Percentiles rank a stretch among this genome's conserved stretches.
These are phyloP conservation scores for Atractosteus spatula DNA, from an alignment of 2,113 vertebrate genomes.

Conservation along the genomic window DNA sequence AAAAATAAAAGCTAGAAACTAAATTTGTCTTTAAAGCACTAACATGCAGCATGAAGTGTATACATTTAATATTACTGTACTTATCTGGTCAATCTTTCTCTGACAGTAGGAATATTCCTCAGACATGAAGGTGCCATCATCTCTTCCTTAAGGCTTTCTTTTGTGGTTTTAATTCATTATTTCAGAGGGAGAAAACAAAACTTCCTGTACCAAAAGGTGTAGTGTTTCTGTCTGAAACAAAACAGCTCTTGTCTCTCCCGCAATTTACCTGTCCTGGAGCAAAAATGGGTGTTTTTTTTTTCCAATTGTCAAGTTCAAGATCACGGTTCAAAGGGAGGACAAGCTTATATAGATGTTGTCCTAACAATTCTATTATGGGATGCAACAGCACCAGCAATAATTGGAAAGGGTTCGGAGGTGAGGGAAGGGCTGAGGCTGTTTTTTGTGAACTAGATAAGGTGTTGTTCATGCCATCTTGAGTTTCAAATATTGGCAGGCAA, in stretches of 20 bases:
- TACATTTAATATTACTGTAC: neutral
- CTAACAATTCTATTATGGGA: conserved; percentile 35
- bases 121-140: conserved; percentile 46
- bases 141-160: conserved; percentile 27
- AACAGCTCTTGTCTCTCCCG: conserved; percentile 40
- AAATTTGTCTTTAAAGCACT: conserved; percentile 17
- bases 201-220: conserved; percentile 54
- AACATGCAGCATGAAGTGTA: conserved; percentile 33
- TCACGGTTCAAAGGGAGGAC: conserved; percentile 66
- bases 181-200: conserved; percentile 24
- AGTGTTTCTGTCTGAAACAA: conserved; percentile 52
- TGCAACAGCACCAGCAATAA: conserved; percentile 12
- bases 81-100: conserved; percentile 8
- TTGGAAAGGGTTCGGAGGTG: neutral
- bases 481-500: conserved; percentile 36
- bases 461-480: conserved; percentile 29
- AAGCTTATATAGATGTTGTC: conserved; percentile 61
- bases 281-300: conserved; percentile 55
- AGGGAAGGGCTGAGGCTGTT: neutral
- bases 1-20: no score
- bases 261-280: conserved; percentile 57
- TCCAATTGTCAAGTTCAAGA: conserved; percentile 48
- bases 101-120: conserved; percentile 26
- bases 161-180: conserved; percentile 46
- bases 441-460: conserved; percentile 27